A percentile compares a stretch with the other conserved stretches of the same genome.
phyloP scores from a whole-genome alignment of 2,888 invertebrate genomes.

The Scaptomyza cyrtandrae region DNA sequence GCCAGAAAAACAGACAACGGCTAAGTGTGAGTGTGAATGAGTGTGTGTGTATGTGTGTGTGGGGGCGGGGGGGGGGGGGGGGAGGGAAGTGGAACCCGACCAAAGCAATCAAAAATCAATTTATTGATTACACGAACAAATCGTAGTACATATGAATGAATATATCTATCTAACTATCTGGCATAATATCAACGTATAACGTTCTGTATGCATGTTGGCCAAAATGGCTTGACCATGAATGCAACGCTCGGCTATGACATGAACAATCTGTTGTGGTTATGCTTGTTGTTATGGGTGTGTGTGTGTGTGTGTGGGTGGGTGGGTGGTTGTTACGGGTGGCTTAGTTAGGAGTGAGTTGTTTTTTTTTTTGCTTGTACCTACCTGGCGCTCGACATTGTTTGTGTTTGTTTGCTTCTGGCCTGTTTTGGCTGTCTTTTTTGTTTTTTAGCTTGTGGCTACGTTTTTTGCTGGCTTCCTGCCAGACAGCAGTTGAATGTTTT shows the following conservation, averaged over 20 bases:
- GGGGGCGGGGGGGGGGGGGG: no score
- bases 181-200: slow-evolving; percentile 41
- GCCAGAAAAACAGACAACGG: slow-evolving; percentile 25
- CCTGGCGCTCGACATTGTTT: slow-evolving; percentile 74
- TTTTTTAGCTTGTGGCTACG: slow-evolving; percentile 38
- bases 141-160: background rate
- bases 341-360: background rate
- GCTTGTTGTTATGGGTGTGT: no score
- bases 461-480: slow-evolving; percentile 54
- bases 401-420: slow-evolving; percentile 8
- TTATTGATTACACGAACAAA: slow-evolving; percentile 75
- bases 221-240: slow-evolving; percentile 43
- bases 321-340: background rate
- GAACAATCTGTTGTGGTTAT: slow-evolving; percentile 11
- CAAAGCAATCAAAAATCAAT: slow-evolving; percentile 79
- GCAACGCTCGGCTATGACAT: slow-evolving; percentile 14
- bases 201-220: slow-evolving; percentile 25
- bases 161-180: slow-evolving; percentile 30
- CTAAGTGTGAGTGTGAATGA: slow-evolving; percentile 1
- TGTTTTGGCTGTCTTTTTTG: slow-evolving; percentile 8
- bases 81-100: slow-evolving; percentile 26
- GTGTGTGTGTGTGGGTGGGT: background rate
- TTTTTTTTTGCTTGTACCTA: slow-evolving; percentile 40
- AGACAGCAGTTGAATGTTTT: slow-evolving; percentile 35
- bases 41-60: slow-evolving; percentile 2